Evolutionary conservation across 2,797 vertebrate species (phyloP), one percentile per base, ranked within the genome.

Genomic region (Sus cebifrons): DNA sequence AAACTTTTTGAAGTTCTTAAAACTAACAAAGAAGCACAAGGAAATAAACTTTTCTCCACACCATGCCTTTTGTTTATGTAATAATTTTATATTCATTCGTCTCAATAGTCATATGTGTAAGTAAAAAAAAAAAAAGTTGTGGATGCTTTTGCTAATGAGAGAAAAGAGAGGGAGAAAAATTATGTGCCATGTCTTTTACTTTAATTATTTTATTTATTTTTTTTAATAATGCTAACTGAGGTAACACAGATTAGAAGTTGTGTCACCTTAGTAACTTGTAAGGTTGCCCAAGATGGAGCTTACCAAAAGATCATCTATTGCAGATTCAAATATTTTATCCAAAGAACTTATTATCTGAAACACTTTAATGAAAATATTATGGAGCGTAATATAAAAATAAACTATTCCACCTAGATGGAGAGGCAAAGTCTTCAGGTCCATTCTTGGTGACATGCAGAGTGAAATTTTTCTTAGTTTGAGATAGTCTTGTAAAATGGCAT

Each of bases 1-100:
- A 94, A 81, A 82, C 10, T 65, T 71, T 52, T 4, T 56, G 79
- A 93, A 64, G 3, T 70, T 91, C 27, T 78, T 96, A n/a, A 87
- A 84, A 79, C 36, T 23, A 86, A 79, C 14, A 40, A 75, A 49
- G 3, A 92, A 92, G 9, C 40, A 81, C 2, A 81, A 85, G 75
- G 40, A 85, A 68, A 84, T 84, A 93, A 71, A 54, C 1, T 83
- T 1, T 44, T 65, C 6, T 21, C 16, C 83, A 68, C 0, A 64
- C 15, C 16, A 18, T 44, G 11, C 18, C 15, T 87, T 92, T 64
- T 92, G 60, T 96, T 85, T 16, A 83, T 71, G 5, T 79, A 86
- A 74, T 67, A 16, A 62, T 85, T 83, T 90, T 73, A 83, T 36
- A 75, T 27, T 5, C 4, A 93, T 93, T 87, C 7, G 32, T 56